Base-by-base conservation (phyloP, 1,140 invertebrate genomes). In the Gyrodactylus bullatarudis region DNA sequence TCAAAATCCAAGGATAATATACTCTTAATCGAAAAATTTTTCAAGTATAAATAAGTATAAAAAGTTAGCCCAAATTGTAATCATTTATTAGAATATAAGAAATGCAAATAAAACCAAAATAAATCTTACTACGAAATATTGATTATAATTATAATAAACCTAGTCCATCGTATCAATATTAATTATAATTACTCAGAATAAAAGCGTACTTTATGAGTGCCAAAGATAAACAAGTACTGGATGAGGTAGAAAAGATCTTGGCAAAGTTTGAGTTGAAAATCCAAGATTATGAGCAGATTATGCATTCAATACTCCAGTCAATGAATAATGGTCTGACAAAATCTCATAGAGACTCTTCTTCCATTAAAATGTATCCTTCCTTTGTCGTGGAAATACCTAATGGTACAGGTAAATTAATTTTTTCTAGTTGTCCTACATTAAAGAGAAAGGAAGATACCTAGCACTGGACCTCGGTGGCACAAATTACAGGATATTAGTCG, bases 401-500 rank as follows among this genome's bases (percentile, higher is more conserved):
- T 81, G 93, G 94, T 75, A 87, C 87, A 84, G 89, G 88, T 90
- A 83, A 81, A 75, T 69, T n/a, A n/a, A n/a, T n/a, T n/a, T n/a
- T n/a, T 20, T 1, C 0, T 74, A 20, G 2, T 70, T 71, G 22
- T 25, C 1, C 20, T 23, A 0, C n/a, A 23, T 84, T 84, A 54
- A 81, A 89, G 94, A 98, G 84, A 84, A 85, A 74, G 95, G 95
- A 69, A 89, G 94, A 82, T 96, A 92, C 80, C 82, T 99, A 77
- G 94, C 95, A 0, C 82, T 99, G 74, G 95, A 99, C 83, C 84
- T 98, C 75, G 95, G 95, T 24, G 95, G 95, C 0, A 98, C 94
- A 21, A 98, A 98, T 81, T 98, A 98, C 82, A 85, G 95, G 75
- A 93, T 99, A 1, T 82, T 97, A 23, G 84, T 96, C 0, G 91